These are phyloP conservation scores for Xenopus laevis DNA, from an alignment of 2,113 vertebrate species.

Conservation along the genomic window DNA sequence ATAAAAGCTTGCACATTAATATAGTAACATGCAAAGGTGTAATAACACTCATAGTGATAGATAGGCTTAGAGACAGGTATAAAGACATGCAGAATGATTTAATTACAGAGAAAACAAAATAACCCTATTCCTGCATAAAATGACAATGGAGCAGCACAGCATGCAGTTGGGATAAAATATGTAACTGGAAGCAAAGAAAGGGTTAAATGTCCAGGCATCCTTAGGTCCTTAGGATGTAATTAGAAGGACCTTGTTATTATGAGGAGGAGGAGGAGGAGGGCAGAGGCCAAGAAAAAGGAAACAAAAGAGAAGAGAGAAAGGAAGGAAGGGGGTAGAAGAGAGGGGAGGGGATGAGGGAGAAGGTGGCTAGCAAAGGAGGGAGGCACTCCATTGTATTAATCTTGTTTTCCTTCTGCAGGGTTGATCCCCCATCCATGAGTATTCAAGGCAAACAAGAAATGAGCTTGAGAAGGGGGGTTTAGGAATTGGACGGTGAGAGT, in stretches of 20 bases:
- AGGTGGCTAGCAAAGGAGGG: constrained; percentile 2
- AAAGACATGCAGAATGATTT: not conserved
- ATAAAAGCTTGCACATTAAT: no score
- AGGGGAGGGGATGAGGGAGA: not conserved
- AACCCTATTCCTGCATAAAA: not conserved
- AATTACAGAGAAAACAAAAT: not conserved
- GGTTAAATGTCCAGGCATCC: constrained; percentile 30
- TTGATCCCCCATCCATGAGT: constrained; percentile 32
- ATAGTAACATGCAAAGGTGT: not conserved
- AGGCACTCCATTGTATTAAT: constrained; percentile 42
- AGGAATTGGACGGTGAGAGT: constrained; percentile 9
- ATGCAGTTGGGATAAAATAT: not conserved
- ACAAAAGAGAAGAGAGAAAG: constrained; percentile 42
- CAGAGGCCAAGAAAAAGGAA: constrained; percentile 42
- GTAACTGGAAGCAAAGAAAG: not conserved
- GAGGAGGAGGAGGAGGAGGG: constrained; percentile 29
- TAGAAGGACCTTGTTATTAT: constrained; percentile 44
- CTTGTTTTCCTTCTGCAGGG: constrained; percentile 40
- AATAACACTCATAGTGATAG: not conserved
- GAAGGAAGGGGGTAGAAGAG: constrained; percentile 20
- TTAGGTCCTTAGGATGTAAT: constrained; percentile 45
- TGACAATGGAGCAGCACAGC: not conserved
- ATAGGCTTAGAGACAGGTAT: not conserved
- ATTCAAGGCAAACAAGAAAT: constrained; percentile 30
- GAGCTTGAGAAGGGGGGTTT: constrained; percentile 5